phyloP scores from a whole-genome alignment of 2,113 vertebrate species.

The Leptocoma aspasia region DNA sequence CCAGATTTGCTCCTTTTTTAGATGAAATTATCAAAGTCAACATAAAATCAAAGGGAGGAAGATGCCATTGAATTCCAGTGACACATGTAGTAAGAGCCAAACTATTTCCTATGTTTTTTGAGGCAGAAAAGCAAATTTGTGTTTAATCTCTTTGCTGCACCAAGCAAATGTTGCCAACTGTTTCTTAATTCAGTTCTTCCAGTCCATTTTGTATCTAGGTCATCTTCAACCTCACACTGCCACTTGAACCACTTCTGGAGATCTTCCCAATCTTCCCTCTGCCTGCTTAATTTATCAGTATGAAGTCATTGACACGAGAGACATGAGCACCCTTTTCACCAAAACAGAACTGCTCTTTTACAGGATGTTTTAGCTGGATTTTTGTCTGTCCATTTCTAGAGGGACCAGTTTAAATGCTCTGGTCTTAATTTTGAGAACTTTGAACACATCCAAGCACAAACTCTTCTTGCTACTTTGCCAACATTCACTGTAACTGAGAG shows the following conservation, averaged over 20 bases:
- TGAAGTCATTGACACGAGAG: not conserved
- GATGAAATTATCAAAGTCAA: not conserved
- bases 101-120: not conserved
- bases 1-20: not conserved
- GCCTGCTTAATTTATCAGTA: not conserved
- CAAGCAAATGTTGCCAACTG: not conserved
- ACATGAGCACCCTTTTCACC: not conserved
- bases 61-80: not conserved
- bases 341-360: not conserved
- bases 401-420: not conserved
- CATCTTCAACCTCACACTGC: not conserved
- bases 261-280: not conserved
- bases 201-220: not conserved
- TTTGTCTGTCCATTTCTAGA: not conserved
- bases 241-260: not conserved
- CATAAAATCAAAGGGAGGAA: not conserved
- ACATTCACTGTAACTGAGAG: not conserved
- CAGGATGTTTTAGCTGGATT: not conserved
- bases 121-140: not conserved
- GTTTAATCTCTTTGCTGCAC: not conserved
- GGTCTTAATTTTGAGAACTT: not conserved
- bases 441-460: not conserved
- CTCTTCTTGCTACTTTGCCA: not conserved
- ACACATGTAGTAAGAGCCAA: not conserved
- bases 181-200: not conserved